Evolutionary conservation across 1,140 invertebrate species (phyloP), one percentile per base, ranked within the genome.

Genomic region (Scaptomyza graminum): DNA sequence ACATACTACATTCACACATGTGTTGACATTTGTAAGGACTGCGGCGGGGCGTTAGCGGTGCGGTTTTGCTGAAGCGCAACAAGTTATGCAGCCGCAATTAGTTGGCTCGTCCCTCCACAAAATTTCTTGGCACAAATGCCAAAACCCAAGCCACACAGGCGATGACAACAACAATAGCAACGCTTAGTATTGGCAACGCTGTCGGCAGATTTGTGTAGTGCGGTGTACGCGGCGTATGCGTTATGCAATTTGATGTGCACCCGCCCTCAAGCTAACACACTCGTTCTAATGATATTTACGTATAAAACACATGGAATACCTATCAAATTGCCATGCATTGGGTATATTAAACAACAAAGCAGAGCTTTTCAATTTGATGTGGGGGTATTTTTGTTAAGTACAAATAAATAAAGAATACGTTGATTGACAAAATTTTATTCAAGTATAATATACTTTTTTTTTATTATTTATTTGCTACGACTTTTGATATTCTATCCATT

Each of bases 81-180:
- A 85, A 85, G 82, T 85, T 85, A 87, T 85, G 82, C 76, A 76
- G 82, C 82, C 82, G 78, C 82, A 85, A 85, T 85, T 85, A 85
- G 82, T 87, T 87, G 82, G 69, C 74, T 78, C 68, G 56, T 68
- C 70, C 77, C 74, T 75, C 82, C 52, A 57, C 74, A 66, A 82
- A 85, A 85, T 85, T 85, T 85, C 82, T 85, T 85, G 82, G 82
- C 82, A 85, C 79, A 75, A 82, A 81, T 82, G 82, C 82, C 82
- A 85, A 73, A 87, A 85, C 82, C 74, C 66, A 78, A 81, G 74
- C 78, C 82, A 76, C 65, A 82, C 76, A 76, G 66, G 41, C 69
- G 41, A 72, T 49, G 39, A 54, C 31, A 25, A 47, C 51, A 57
- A 47, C 69, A 59, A 46, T 43, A 31, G 31, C 56, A 44, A 41